phyloP scores from a whole-genome alignment of 2,888 invertebrate species.

The Pyrgus malvae region DNA sequence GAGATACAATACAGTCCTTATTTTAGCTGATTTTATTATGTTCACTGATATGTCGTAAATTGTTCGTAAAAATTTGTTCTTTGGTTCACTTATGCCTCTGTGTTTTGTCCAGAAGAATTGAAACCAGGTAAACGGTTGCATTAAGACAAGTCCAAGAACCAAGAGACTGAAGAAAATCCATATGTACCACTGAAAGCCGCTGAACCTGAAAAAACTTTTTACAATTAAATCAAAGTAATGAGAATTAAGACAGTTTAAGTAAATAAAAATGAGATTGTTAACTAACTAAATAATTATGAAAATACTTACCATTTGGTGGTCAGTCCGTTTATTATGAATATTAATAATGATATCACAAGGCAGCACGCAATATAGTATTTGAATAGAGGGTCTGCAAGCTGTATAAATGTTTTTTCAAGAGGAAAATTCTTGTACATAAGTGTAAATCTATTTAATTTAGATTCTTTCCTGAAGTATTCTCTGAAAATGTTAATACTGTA shows the following conservation, averaged over 20 bases:
- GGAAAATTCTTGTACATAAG: conserved; percentile 72
- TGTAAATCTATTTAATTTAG: conserved; percentile 78
- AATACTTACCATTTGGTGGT: conserved; percentile 65
- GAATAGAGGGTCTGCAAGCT: conserved; percentile 90
- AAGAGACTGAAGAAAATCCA: conserved; percentile 51
- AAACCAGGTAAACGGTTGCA: conserved; percentile 89
- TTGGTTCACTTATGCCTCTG: conserved; percentile 79
- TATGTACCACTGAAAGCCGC: conserved; percentile 58
- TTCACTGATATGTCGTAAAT: conserved; percentile 83
- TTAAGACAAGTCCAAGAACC: conserved; percentile 58
- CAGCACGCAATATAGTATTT: conserved; percentile 86
- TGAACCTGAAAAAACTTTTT: conserved; percentile 48
- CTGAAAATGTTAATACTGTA: too few relatives aligned
- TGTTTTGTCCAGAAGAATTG: conserved; percentile 85
- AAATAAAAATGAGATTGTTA: background rate
- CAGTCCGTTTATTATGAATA: conserved; percentile 60
- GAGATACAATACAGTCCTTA: conserved; percentile 85
- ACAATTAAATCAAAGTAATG: background rate
- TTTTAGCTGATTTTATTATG: conserved; percentile 83
- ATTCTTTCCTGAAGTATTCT: conserved; percentile 84
- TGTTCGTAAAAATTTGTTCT: conserved; percentile 71
- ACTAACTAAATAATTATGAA: background rate
- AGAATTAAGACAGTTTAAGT: background rate
- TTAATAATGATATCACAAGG: conserved; percentile 57
- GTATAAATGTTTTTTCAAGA: conserved; percentile 87